A percentile compares a stretch with the other conserved stretches of the same genome.
Conservation (phyloP, 2,797 vertebrate species). For the Enteromius unitaeniatus region DNA sequence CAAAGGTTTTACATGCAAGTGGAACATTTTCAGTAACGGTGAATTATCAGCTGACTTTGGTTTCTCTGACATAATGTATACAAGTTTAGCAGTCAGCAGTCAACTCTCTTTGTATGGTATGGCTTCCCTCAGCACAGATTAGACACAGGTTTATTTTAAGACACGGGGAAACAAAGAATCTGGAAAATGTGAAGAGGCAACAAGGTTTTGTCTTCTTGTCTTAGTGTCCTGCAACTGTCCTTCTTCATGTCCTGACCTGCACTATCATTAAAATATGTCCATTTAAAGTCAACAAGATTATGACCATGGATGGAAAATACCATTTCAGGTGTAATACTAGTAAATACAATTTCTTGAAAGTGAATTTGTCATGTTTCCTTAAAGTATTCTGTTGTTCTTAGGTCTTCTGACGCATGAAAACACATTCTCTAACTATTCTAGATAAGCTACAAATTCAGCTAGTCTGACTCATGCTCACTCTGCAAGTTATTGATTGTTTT, state of each 20-base stretch:
- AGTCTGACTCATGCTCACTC: slow-evolving; percentile 50
- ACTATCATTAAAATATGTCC: not conserved
- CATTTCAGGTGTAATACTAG: not conserved
- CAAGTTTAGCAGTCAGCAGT: not conserved
- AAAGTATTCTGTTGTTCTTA: slow-evolving; percentile 17
- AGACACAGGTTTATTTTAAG: slow-evolving; percentile 77
- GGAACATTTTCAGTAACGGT: not conserved
- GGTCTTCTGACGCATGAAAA: slow-evolving; percentile 39
- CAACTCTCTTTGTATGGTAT: slow-evolving; percentile 41
- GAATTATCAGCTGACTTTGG: slow-evolving; percentile 14
- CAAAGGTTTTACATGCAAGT: not conserved
- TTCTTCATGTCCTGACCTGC: slow-evolving; percentile 2
- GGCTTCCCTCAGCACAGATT: slow-evolving; percentile 51
- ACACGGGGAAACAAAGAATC: slow-evolving; percentile 67
- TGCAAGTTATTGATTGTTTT: slow-evolving; percentile 7
- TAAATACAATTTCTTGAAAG: not conserved
- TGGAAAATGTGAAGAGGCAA: slow-evolving; percentile 66
- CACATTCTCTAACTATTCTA: slow-evolving; percentile 35
- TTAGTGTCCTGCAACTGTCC: slow-evolving; percentile 52
- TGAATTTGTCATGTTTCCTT: not conserved
- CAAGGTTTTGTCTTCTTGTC: slow-evolving; percentile 68
- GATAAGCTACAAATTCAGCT: slow-evolving; percentile 27
- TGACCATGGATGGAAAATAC: not conserved
- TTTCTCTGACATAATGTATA: slow-evolving; percentile 18
- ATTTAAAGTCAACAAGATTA: not conserved